Evolutionary conservation across 1,140 invertebrate species (phyloP).

Genomic region (Eumeta japonica): DNA sequence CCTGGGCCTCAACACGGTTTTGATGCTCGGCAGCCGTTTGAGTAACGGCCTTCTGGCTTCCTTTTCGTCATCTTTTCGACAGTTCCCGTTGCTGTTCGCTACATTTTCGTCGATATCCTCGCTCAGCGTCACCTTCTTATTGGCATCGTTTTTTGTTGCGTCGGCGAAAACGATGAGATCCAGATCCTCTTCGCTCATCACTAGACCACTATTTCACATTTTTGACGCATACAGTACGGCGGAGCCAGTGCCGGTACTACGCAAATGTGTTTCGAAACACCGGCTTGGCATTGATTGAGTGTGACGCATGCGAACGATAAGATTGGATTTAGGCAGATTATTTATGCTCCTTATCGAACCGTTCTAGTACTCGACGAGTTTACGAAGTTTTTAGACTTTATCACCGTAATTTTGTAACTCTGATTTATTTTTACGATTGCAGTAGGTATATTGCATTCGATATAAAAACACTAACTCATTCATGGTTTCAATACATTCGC

Average conservation of each 20-base stretch:
- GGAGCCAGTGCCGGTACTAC: no score
- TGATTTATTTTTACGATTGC: no score
- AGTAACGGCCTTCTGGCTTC: conserved; percentile 11
- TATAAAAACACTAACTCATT: no score
- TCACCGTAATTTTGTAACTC: no score
- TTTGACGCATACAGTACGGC: not conserved
- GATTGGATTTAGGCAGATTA: conserved; percentile 36
- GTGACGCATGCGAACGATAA: conserved; percentile 39
- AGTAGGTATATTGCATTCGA: no score
- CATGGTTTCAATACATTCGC: no score
- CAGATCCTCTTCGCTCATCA: conserved; percentile 36
- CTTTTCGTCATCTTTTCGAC: no score
- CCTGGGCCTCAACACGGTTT: conserved; percentile 16
- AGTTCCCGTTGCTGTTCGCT: conserved; percentile 9
- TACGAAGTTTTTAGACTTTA: no score
- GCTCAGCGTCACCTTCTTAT: no score
- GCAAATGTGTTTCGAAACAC: no score
- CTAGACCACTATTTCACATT: conserved; percentile 7
- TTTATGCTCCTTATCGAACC: conserved; percentile 36
- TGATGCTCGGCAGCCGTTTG: conserved; percentile 21
- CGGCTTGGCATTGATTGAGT: conserved; percentile 51
- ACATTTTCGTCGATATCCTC: conserved; percentile 6
- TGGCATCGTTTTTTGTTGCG: conserved; percentile 20
- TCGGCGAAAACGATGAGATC: conserved; percentile 25
- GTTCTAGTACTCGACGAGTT: no score